phyloP scores from a whole-genome alignment of 64 coral and sea anemone species.

The Platygyra sinensis region DNA sequence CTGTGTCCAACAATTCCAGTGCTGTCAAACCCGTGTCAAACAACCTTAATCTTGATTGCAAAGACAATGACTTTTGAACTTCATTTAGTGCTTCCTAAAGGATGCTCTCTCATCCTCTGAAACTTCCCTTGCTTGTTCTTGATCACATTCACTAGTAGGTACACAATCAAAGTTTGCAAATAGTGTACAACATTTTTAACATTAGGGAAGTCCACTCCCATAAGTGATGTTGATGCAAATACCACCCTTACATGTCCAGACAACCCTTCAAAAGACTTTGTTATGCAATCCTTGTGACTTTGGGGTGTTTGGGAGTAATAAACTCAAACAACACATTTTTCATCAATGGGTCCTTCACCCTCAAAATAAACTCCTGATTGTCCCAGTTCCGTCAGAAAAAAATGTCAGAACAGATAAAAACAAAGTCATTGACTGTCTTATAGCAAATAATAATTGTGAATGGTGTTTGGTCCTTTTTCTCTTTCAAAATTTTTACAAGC shows the following conservation, averaged over 20 bases:
- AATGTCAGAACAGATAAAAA: constrained; percentile 31
- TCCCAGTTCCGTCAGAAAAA: constrained; percentile 42
- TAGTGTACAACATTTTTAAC: constrained; percentile 71
- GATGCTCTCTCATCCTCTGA: constrained; percentile 35
- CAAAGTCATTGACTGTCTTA: constrained; percentile 30
- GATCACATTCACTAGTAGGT: not conserved
- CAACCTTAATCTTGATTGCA: not conserved
- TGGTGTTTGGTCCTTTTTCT: not conserved
- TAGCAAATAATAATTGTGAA: constrained; percentile 30
- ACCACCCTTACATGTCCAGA: constrained; percentile 54
- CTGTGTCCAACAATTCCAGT: constrained; percentile 28
- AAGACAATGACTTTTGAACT: constrained; percentile 17
- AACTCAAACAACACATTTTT: constrained; percentile 27
- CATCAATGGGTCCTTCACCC: not conserved
- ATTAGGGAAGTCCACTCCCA: constrained; percentile 69
- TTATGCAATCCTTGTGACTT: constrained; percentile 26
- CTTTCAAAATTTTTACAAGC: constrained; percentile 22
- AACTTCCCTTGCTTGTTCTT: not conserved
- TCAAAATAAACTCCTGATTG: not conserved
- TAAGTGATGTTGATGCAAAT: constrained; percentile 72
- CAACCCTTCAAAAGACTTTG: constrained; percentile 49
- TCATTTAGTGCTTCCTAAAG: constrained; percentile 31
- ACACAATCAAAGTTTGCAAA: constrained; percentile 37
- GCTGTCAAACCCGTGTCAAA: constrained; percentile 27
- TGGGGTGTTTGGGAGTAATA: constrained; percentile 63